Base-by-base conservation (phyloP, 2,113 vertebrate species). In the Anser brachyrhynchus region DNA sequence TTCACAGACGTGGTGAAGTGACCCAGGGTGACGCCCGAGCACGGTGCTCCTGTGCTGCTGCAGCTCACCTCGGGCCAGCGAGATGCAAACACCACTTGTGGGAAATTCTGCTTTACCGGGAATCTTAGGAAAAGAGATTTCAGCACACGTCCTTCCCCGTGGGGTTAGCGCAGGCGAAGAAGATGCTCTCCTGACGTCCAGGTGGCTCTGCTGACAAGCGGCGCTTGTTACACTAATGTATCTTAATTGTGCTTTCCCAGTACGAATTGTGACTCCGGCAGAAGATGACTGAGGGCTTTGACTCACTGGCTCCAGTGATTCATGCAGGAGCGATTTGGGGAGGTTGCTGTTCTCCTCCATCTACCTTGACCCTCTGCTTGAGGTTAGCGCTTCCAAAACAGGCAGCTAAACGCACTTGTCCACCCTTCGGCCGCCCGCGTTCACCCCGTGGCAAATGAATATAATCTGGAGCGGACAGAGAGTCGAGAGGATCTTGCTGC, bases 291-390 rank as follows among this genome's bases (percentile, higher is more conserved):
- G 0, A 2, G 58, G 28, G 79, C 70, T 91, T 97, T 94, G 95
- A 90, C 64, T 97, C 92, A 76, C 55, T 7, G 43, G 52, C 81
- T 39, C 28, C 83, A 7, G 76, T 89, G 94, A 96, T 88, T 96
- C 90, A 88, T 51, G 58, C 74, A 15, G 86, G 83, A 80, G 75
- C 3, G 19, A 37, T 46, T 37, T 10, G 28, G 25, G 25, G 89
- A 73, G 89, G 43, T 76, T 64, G 25, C 75, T 28, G 20, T 33
- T 92, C 55, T 85, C 59, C 25, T 90, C 83, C 41, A 55, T 80
- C 92, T 77, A 6, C 83, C 79, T 73, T 9, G 59, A 90, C 90
- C 88, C 79, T 71, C 51, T 37, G 55, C 79, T 94, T 51, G 75
- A 80, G 75, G 85, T 85, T 69, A n/a, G 75, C 23, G 1, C 44